These are phyloP conservation scores for Spondyliosoma cantharus DNA, from an alignment of 2,797 vertebrate species.

Conservation along the genomic window DNA sequence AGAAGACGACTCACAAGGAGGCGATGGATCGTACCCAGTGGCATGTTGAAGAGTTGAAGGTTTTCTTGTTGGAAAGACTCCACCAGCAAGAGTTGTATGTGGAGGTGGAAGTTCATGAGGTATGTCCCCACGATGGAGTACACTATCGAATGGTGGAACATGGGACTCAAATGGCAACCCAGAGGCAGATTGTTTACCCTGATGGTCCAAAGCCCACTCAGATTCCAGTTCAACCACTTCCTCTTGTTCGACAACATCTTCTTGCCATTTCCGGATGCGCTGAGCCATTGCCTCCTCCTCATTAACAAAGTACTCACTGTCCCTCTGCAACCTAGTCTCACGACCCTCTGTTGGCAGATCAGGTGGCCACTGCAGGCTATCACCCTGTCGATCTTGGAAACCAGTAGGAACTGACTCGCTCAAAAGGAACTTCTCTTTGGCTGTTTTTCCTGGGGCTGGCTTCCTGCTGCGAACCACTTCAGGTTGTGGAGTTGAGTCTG, in stretches of 20 bases:
- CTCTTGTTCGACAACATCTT: slow-evolving; percentile 82
- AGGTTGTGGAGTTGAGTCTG: slow-evolving; percentile 29
- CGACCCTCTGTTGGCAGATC: slow-evolving; percentile 62
- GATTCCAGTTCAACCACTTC: slow-evolving; percentile 83
- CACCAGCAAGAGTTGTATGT: slow-evolving; percentile 2
- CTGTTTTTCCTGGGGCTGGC: slow-evolving; percentile 29
- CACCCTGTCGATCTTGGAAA: slow-evolving; percentile 53
- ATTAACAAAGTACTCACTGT: slow-evolving; percentile 84
- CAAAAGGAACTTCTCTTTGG: slow-evolving; percentile 62
- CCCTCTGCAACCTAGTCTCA: slow-evolving; percentile 79
- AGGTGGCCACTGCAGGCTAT: slow-evolving; percentile 48
- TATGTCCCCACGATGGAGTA: slow-evolving; percentile 15
- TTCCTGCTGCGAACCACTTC: slow-evolving; percentile 33
- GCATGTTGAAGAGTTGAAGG: slow-evolving; percentile 9
- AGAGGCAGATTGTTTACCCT: slow-evolving; percentile 39
- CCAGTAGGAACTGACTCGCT: slow-evolving; percentile 19
- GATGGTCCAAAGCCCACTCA: slow-evolving; percentile 77
- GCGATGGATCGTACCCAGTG: background rate
- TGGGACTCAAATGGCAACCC: slow-evolving; percentile 35
- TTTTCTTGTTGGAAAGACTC: slow-evolving; percentile 6
- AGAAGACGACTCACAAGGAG: slow-evolving; percentile 15
- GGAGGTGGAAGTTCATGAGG: slow-evolving; percentile 21
- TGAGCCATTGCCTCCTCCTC: slow-evolving; percentile 85
- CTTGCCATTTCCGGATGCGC: slow-evolving; percentile 84
- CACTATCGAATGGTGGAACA: slow-evolving; percentile 4